Percentiles rank a stretch among this genome's conserved stretches.
Evolutionary conservation across 2,113 vertebrate genomes (phyloP).

Genomic region (Danionella cerebrum): DNA sequence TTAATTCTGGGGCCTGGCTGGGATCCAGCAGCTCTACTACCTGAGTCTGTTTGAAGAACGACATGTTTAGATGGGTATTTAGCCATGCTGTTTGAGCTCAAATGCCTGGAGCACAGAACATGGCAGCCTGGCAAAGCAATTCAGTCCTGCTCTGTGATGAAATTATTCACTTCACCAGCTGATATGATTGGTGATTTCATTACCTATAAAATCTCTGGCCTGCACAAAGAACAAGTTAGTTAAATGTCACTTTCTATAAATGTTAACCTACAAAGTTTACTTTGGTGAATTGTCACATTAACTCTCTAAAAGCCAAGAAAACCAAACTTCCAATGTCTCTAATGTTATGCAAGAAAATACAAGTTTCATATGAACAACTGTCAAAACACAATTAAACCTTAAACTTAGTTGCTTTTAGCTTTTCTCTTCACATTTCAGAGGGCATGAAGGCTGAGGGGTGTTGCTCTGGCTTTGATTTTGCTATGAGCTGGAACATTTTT

Average conservation of each 20-base stretch:
- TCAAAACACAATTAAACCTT: conserved; percentile 18
- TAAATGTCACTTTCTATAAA: neutral
- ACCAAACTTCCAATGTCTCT: too few species aligned
- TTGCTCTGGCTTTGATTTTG: conserved; percentile 68
- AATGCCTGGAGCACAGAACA: conserved; percentile 52
- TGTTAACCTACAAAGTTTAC: neutral
- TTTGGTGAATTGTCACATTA: too few species aligned
- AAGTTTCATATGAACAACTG: neutral
- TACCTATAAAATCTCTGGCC: neutral
- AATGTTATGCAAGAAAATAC: too few species aligned
- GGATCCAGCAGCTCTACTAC: conserved; percentile 63
- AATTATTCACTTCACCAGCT: conserved; percentile 36
- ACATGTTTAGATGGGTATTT: conserved; percentile 68
- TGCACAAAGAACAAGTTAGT: neutral
- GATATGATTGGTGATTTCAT: conserved; percentile 2
- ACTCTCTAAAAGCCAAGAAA: too few species aligned
- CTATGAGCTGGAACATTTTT: conserved; percentile 64
- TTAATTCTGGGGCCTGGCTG: conserved; percentile 63
- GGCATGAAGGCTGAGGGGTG: conserved; percentile 41
- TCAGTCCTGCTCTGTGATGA: conserved; percentile 58
- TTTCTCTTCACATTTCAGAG: conserved; percentile 29
- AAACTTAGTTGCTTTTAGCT: conserved; percentile 25
- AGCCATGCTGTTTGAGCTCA: conserved; percentile 72
- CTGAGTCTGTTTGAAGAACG: conserved; percentile 73
- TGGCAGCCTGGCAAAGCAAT: conserved; percentile 54